phyloP scores from a whole-genome alignment of 2,797 vertebrate genomes.

The Manis pentadactyla region DNA sequence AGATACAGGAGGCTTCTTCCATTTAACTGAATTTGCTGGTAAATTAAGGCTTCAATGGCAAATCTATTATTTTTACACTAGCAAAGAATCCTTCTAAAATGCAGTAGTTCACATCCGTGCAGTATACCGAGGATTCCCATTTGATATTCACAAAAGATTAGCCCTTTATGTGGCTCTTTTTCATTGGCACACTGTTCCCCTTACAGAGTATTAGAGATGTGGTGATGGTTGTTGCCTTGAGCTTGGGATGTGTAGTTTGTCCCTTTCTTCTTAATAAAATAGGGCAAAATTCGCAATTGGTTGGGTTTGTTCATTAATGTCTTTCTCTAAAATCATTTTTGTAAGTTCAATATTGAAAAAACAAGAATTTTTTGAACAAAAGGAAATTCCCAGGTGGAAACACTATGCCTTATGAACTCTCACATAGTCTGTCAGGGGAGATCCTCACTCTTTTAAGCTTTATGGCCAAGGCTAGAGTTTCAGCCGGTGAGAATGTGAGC shows the following conservation, averaged over 20 bases:
- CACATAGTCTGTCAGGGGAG: background rate
- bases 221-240: background rate
- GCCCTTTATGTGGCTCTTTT: background rate
- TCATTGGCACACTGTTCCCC: background rate
- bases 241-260: background rate
- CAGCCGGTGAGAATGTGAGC: constrained; percentile 28
- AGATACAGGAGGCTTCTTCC: background rate
- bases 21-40: background rate
- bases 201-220: background rate
- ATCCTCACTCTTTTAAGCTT: constrained; percentile 50
- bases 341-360: constrained; percentile 24
- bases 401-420: background rate
- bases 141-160: background rate
- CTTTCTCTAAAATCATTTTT: background rate
- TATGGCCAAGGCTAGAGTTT: constrained; percentile 49
- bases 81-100: constrained; percentile 12
- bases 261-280: constrained; percentile 45
- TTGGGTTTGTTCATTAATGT: background rate
- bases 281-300: background rate
- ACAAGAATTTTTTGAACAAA: background rate
- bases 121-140: background rate
- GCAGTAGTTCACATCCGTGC: background rate
- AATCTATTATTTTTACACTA: constrained; percentile 11
- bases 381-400: constrained; percentile 11
- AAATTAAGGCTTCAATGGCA: background rate